These are phyloP conservation scores for Chymomyza amoena DNA, from an alignment of 2,888 invertebrate species.

Conservation along the genomic window DNA sequence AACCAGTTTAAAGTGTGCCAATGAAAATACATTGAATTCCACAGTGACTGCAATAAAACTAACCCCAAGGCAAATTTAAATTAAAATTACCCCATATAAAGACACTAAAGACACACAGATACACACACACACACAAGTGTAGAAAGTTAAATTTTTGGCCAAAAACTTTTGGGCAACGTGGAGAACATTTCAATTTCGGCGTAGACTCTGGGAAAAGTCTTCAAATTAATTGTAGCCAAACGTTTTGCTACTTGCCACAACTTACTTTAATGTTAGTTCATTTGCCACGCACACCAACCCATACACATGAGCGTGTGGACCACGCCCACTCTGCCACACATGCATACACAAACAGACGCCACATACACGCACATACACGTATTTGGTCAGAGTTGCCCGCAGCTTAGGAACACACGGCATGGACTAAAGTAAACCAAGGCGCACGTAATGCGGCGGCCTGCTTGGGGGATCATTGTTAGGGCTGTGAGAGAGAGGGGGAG, in stretches of 20 bases:
- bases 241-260: constrained; percentile 65
- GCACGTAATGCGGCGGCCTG: background rate
- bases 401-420: background rate
- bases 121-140: background rate
- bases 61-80: constrained; percentile 27
- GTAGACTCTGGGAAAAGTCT: constrained; percentile 1
- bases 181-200: background rate
- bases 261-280: constrained; percentile 61
- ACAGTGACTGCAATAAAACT: constrained; percentile 11
- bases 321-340: constrained; percentile 10
- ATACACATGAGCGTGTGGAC: background rate
- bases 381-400: constrained; percentile 6
- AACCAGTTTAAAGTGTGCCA: background rate
- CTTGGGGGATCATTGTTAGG: background rate
- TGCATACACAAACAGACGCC: constrained; percentile 13
- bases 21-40: background rate
- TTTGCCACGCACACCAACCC: constrained; percentile 41
- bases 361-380: constrained; percentile 7
- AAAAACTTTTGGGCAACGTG: background rate
- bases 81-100: constrained; percentile 33
- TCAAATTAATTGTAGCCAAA: constrained; percentile 63
- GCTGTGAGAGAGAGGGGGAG: background rate
- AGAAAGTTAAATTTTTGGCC: background rate
- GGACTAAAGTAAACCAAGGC: background rate
- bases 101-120: background rate